Conservation (phyloP, 2,113 vertebrate species). For the Calonectris borealis region DNA sequence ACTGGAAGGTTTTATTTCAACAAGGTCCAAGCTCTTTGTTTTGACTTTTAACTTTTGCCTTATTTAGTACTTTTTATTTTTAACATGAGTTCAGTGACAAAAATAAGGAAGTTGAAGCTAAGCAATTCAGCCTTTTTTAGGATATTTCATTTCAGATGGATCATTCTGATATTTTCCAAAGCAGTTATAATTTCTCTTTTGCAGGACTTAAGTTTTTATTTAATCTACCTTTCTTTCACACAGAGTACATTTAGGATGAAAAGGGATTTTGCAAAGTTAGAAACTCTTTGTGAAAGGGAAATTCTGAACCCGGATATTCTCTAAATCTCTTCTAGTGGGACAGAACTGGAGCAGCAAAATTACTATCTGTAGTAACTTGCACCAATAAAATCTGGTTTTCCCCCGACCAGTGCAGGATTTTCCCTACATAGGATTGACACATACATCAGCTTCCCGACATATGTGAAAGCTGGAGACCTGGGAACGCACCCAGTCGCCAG, state of each 20-base stretch:
- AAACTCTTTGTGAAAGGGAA: background rate
- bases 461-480: background rate
- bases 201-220: background rate
- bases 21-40: background rate
- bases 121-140: background rate
- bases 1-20: background rate
- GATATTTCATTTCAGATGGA: background rate
- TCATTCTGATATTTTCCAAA: background rate
- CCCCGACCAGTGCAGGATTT: background rate
- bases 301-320: background rate
- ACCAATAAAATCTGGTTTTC: background rate
- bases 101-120: background rate
- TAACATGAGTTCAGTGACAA: background rate
- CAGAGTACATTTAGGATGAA: background rate
- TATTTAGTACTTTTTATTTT: background rate
- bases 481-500: background rate
- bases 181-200: background rate
- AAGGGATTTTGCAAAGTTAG: background rate
- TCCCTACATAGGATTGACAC: background rate
- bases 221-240: background rate
- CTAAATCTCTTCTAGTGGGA: background rate
- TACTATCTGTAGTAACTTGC: constrained; percentile 14
- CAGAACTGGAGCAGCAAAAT: background rate
- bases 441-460: background rate
- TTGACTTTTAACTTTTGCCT: background rate